phyloP scores from a whole-genome alignment of 2,888 invertebrate species.

The Plagodis pulveraria region DNA sequence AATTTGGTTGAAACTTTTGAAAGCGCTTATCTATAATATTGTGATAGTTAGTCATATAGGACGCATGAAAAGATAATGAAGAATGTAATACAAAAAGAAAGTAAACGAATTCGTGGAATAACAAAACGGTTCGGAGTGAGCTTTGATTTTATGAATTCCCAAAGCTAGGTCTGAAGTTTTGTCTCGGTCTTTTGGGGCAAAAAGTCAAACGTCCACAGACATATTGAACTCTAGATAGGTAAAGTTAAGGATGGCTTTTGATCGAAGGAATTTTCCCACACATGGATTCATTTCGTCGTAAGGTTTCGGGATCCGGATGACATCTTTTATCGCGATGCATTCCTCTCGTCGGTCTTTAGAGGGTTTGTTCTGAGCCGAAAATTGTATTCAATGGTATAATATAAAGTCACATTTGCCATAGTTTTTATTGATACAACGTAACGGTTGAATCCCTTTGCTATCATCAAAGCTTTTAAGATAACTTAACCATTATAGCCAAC shows the following conservation, averaged over 20 bases:
- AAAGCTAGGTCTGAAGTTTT: constrained; percentile 80
- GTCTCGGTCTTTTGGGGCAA: constrained; percentile 65
- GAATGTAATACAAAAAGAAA: constrained; percentile 46
- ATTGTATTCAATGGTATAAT: constrained; percentile 19
- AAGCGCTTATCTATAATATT: not conserved
- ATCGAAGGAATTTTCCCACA: constrained; percentile 36
- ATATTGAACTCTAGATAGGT: constrained; percentile 54
- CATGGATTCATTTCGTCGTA: constrained; percentile 66
- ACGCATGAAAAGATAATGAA: constrained; percentile 19
- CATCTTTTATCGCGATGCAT: constrained; percentile 83
- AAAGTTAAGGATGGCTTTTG: constrained; percentile 52
- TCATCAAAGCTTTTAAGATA: too few species aligned
- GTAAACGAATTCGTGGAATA: constrained; percentile 63
- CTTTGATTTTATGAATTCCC: constrained; percentile 81
- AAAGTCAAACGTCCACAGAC: constrained; percentile 39
- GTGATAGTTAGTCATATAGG: not conserved
- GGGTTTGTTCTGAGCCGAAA: constrained; percentile 60
- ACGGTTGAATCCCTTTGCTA: too few species aligned
- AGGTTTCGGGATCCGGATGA: constrained; percentile 77
- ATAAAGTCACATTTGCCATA: not conserved
- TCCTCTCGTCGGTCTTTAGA: constrained; percentile 71
- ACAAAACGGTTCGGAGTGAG: constrained; percentile 59
- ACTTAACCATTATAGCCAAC: too few species aligned
- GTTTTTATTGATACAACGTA: constrained; percentile 8
- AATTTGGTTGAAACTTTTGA: too few species aligned